These are phyloP conservation scores for Bombus sibiricus DNA, from an alignment of 1,140 invertebrate genomes.

Conservation along the genomic window DNA sequence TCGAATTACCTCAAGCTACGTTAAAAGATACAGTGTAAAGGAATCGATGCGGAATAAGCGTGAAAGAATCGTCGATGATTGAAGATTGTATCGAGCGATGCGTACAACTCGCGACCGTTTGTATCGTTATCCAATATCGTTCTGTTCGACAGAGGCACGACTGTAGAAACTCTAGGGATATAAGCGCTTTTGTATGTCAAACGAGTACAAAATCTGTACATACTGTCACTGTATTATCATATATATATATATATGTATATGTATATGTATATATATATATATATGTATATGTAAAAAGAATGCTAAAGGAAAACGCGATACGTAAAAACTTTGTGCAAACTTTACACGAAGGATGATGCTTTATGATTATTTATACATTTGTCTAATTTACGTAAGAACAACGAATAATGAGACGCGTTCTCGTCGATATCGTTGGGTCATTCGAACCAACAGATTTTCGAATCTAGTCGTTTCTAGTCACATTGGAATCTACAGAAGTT, in stretches of 20 bases:
- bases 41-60: not conserved
- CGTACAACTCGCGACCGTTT: not conserved
- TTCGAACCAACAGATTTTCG: conserved; percentile 4
- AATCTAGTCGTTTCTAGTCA: conserved; percentile 37
- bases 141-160: not conserved
- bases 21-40: not conserved
- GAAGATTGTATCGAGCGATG: not conserved
- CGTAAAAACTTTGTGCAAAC: not conserved
- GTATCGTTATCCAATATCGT: not conserved
- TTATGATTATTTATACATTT: not conserved
- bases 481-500: not conserved
- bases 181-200: conserved; percentile 69
- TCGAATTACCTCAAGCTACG: not conserved
- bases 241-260: not conserved
- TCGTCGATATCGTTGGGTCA: not conserved
- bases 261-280: no score
- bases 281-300: not conserved
- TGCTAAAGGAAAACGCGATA: not conserved
- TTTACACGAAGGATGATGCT: no score
- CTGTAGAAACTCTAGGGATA: conserved; percentile 32
- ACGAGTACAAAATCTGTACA: conserved; percentile 72
- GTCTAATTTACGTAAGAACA: not conserved
- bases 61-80: not conserved
- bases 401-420: not conserved
- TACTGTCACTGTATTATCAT: conserved; percentile 19